Base-by-base conservation (phyloP, 2,113 vertebrate genomes). In the Larimichthys crocea region DNA sequence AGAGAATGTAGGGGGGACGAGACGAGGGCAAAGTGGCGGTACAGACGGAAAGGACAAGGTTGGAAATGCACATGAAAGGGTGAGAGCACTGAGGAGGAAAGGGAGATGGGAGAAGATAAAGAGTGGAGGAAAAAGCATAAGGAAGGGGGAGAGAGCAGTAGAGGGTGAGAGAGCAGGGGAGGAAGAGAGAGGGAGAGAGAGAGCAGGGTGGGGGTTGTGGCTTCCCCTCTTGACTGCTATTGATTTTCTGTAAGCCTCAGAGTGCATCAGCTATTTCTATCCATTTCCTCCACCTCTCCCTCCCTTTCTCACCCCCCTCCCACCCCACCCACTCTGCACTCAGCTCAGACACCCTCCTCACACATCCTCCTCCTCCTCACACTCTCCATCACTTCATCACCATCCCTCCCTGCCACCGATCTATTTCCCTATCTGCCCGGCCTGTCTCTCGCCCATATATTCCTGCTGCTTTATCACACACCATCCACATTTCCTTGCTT, bases 241-340 rank as follows among this genome's bases (percentile, higher is more conserved):
- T 89, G 93, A 94, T 94, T 93, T 94, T 91, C 91, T 93, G 91
- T 89, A 91, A 86, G 91, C 85, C 90, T 94, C 89, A 79, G 91
- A 94, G 92, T 92, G 91, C 92, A 93, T 94, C 93, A 92, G 93
- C 92, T 94, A 92, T 93, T 92, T 93, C 93, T 91, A 93, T 92
- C 91, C 89, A 92, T 93, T 93, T 94, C 92, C 93, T 92, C 84
- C 91, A 88, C 82, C 88, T 90, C 83, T 83, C 85, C 85, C 80
- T 87, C 86, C 82, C 86, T 52, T 76, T 83, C 85, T 74, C 82
- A 53, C 78, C 76, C 44, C 70, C n/a, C 62, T 35, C 35, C 35
- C 35, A 35, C 35, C 35, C 35, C 35, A 40, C 60, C 53, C 76
- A 52, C 55, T 46, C 56, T 14, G 24, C 87, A 76, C 80, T 46